A percentile compares a stretch with the other conserved stretches of the same genome.
Conservation (phyloP, 2,113 vertebrate genomes). For the Ardeotis arabs region DNA sequence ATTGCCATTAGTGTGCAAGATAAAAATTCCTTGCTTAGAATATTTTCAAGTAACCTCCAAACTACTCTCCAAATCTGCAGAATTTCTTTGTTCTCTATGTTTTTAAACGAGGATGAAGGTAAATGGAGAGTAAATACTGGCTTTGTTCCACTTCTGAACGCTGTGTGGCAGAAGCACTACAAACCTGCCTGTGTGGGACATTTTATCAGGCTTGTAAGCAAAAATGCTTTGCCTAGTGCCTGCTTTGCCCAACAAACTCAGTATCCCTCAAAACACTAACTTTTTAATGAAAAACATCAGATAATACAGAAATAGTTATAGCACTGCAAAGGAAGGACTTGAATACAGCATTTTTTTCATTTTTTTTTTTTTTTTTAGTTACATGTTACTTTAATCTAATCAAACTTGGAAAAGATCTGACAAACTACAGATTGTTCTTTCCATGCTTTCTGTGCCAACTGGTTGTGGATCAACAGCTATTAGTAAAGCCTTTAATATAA, state of each 20-base stretch:
- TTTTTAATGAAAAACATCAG: not conserved
- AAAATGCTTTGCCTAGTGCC: not conserved
- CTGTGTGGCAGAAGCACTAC: conserved; percentile 49
- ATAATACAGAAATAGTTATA: not conserved
- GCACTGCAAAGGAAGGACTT: not conserved
- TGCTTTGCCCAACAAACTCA: not conserved
- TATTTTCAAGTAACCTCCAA: not conserved
- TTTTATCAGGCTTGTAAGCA: not conserved
- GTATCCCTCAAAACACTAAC: not conserved
- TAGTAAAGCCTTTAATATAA: not conserved
- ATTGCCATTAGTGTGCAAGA: not conserved
- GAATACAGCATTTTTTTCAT: not conserved
- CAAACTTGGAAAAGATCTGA: not conserved
- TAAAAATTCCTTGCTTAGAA: not conserved
- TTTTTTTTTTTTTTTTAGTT: not conserved
- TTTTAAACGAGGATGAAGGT: not conserved
- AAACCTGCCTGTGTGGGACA: not conserved
- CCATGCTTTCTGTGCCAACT: not conserved
- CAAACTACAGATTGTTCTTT: not conserved
- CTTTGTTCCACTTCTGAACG: conserved; percentile 13
- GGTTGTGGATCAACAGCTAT: not conserved
- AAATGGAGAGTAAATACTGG: not conserved
- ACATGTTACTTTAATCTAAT: not conserved
- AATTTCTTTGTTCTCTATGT: not conserved
- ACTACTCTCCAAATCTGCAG: not conserved